Percentiles rank a stretch among this genome's conserved stretches.
Conservation (phyloP, 2,888 invertebrate genomes). For the Melipona bicolor region DNA sequence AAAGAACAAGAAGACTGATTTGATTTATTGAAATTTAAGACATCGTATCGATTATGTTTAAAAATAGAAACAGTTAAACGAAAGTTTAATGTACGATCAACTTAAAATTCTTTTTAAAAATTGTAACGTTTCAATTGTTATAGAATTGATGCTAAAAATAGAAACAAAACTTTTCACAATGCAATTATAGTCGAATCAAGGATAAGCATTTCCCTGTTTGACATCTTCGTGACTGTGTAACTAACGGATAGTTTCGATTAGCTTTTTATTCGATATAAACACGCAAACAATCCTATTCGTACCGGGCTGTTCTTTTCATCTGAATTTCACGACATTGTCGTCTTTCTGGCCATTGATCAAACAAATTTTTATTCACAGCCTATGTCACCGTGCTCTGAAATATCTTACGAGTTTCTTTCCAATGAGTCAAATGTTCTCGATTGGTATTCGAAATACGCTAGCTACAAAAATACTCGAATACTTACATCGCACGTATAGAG, state of each 20-base stretch:
- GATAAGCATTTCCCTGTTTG: neutral
- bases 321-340: constrained; percentile 17
- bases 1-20: no score
- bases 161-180: neutral
- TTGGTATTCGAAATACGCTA: neutral
- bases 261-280: constrained; percentile 27
- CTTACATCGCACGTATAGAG: neutral
- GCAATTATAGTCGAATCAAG: neutral
- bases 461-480: neutral
- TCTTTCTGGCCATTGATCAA: constrained; percentile 63
- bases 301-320: constrained; percentile 24
- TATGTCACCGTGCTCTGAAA: constrained; percentile 9
- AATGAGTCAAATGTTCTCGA: neutral
- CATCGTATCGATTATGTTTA: no score
- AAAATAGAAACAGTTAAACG: no score
- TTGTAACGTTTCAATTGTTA: neutral
- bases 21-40: no score
- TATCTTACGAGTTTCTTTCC: neutral
- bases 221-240: constrained; percentile 35
- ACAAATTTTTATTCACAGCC: constrained; percentile 59
- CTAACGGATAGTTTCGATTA: constrained; percentile 38
- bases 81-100: no score
- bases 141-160: neutral
- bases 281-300: constrained; percentile 19
- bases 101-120: no score